Evolutionary conservation across 2,888 invertebrate genomes (phyloP), one percentile per base, ranked within the genome.

Genomic region (Hybos culiciformis): DNA sequence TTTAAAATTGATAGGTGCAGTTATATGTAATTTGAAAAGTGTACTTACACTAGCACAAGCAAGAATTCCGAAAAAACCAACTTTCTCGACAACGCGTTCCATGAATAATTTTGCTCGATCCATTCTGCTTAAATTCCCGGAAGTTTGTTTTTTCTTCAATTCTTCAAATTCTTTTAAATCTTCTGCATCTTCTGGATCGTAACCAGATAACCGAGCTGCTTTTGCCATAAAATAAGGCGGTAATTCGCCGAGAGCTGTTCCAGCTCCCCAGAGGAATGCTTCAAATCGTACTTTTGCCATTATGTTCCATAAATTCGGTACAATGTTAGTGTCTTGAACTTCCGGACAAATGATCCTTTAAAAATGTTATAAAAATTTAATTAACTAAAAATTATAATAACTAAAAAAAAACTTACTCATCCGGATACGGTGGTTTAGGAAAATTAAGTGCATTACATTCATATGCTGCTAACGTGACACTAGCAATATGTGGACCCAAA

Each of bases 221-320:
- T 91, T 72, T n/a, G 98, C 98, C 94, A 99, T 96, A 68, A 99
- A 99, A 72, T 98, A 99, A 0, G 98, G 98, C 4, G 98, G 98
- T 51, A 99, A 68, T 64, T 99, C 98, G 0, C 98, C 98, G n/a
- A 99, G 71, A 1, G 98, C 98, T 0, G 98, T 99, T 5, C 98
- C 91, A 18, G 86, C 79, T 4, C 91, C 94, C 98, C 98, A 98
- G 72, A 97, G 82, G 75, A 97, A 88, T 11, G 93, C 88, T 69
- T 98, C 98, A 50, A 94, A 70, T 19, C 94, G 78, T 17, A 94
- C 85, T 69, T 96, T 96, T 24, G 84, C 77, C 85, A 97, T 92
- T 50, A 97, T 94, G 53, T 81, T 82, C 77, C 90, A 86, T 54
- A 98, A 78, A 19, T 87, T 78, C 43, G 94, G 83, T 18, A 71